Evolutionary conservation across 2,797 vertebrate genomes (phyloP).

Genomic region (Notolepis coatsorum): DNA sequence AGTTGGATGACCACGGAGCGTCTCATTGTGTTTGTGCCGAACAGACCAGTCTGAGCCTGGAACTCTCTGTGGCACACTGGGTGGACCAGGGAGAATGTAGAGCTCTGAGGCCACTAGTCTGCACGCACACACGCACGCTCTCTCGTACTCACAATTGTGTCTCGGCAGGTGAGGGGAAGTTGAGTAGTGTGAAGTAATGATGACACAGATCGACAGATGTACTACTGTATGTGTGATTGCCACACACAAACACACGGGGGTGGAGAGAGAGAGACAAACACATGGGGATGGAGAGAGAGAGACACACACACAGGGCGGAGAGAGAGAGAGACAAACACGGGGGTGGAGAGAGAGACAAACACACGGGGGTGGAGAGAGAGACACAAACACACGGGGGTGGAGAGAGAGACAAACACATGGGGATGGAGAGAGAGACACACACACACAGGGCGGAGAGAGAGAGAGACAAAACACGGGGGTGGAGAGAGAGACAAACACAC

Average conservation of each 20-base stretch:
- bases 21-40: no score
- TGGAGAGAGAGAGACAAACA: neutral
- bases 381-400: constrained; percentile 1
- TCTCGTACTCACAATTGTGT: no score
- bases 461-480: neutral
- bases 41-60: no score
- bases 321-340: neutral
- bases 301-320: neutral
- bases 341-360: no score
- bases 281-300: constrained; percentile 1
- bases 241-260: neutral
- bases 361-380: constrained; percentile 9
- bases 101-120: no score
- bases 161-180: no score
- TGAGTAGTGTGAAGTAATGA: neutral
- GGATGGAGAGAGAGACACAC: constrained; percentile 1
- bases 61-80: no score
- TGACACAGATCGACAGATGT: no score
- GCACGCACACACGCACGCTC: constrained; percentile 5
- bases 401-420: constrained; percentile 28
- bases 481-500: constrained; percentile 12
- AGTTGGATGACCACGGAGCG: no score
- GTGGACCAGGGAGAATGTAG: no score
- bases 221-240: neutral
- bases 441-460: neutral